These are phyloP conservation scores for Acrocephalus kingi DNA, from an alignment of 2,113 vertebrate genomes.

Conservation along the genomic window DNA sequence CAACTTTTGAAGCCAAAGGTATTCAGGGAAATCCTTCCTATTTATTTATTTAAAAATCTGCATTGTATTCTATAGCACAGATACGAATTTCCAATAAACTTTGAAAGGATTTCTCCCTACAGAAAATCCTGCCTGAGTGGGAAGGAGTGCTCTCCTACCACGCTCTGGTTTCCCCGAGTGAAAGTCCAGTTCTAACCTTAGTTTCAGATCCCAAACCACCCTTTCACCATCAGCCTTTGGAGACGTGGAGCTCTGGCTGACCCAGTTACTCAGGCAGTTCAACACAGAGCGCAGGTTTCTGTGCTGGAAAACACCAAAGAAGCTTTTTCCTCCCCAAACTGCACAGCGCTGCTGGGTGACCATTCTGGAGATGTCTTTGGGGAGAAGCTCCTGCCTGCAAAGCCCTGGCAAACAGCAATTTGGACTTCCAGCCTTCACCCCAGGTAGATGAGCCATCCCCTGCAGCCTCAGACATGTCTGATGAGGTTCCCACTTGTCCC, in stretches of 20 bases:
- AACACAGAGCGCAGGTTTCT: not conserved
- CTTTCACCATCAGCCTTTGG: not conserved
- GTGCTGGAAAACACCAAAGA: not conserved
- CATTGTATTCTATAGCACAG: not conserved
- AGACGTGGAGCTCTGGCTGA: accelerated
- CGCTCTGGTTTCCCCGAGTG: accelerated
- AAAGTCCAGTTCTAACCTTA: not conserved
- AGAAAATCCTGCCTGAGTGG: not conserved
- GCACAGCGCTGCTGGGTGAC: not conserved
- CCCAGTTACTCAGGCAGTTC: not conserved
- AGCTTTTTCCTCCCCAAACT: not conserved
- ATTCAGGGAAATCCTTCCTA: not conserved
- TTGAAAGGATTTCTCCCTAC: not conserved
- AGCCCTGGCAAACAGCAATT: not conserved
- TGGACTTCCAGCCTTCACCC: not conserved
- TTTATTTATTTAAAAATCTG: not conserved
- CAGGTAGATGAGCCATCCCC: not conserved
- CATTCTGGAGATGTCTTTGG: not conserved
- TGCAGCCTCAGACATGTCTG: not conserved
- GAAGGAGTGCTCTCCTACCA: not conserved
- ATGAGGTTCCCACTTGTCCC: not conserved
- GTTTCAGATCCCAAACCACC: not conserved
- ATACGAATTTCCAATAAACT: not conserved
- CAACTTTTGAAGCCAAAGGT: not conserved
- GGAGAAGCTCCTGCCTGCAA: not conserved